Base-by-base conservation (phyloP, 1,140 invertebrate genomes). In the Sarcophaga peregrina region DNA sequence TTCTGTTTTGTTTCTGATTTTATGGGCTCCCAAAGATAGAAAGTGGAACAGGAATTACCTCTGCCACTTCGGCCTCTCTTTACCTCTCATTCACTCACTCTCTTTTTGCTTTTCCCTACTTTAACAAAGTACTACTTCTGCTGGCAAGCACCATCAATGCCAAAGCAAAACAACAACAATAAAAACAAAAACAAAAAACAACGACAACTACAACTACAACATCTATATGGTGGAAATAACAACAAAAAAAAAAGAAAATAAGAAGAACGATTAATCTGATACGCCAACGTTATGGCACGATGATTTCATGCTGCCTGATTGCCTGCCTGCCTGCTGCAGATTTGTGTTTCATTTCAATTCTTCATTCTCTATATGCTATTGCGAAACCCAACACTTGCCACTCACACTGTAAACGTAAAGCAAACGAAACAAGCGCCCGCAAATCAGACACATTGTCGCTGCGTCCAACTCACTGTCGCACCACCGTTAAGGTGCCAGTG, bases 31-130 rank as follows among this genome's bases (percentile, higher is more conserved):
- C 82, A 62, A 80, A 80, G 87, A 89, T 89, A 89, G 88, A 89
- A 89, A 89, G 88, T 89, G 88, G 88, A 89, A 89, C 88, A 89
- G 88, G 88, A 89, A 89, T 89, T 89, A 89, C 87, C 87, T 87
- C 86, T 87, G 85, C 62, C 62, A n/a, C 62, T 68, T 68, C 8
- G 8, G 54, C 54, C n/a, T 58, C 25, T 37, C 25, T 37, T 37
- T 37, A 37, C 25, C 25, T 2, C 25, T 37, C 25, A 37, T 4
- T 37, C 17, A 72, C 62, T 10, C 20, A 62, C 7, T 10, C 58
- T 62, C 58, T 62, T 17, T 15, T 13, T 17, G 20, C 58, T 11
- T 54, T 54, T 54, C 15, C 52, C 58, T 62, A 15, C 20, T 17
- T 9, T 25, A 72, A 72, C 20, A 62, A 62, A 13, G 15, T 15